Conservation (phyloP, 2,888 invertebrate genomes). For the Schizaphis graminum region DNA sequence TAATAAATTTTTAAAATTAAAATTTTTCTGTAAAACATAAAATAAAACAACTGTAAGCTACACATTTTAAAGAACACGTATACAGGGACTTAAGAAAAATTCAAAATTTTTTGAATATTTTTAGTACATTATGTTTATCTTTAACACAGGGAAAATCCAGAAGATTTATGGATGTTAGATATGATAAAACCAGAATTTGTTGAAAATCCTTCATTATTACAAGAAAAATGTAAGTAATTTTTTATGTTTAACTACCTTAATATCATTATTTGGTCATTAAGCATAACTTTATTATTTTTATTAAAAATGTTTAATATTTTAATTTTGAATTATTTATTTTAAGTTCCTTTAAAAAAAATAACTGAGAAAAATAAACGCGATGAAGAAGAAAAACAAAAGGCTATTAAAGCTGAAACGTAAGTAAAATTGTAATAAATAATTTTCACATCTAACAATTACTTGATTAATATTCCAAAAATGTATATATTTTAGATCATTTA, state of each 20-base stretch:
- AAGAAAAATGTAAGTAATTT: constrained; percentile 66
- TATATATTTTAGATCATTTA: constrained; percentile 64
- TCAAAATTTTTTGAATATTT: constrained; percentile 6
- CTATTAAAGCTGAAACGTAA: constrained; percentile 60
- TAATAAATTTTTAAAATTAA: not conserved
- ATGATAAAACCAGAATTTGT: constrained; percentile 67
- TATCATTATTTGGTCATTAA: not conserved
- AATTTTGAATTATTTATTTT: constrained; percentile 42
- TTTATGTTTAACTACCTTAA: not conserved
- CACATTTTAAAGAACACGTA: not conserved
- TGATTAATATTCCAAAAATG: not conserved
- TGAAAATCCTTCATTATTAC: constrained; percentile 63
- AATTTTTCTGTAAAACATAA: not conserved
- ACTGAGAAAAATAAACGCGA: constrained; percentile 58
- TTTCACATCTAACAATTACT: not conserved
- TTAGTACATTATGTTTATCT: constrained; percentile 15
- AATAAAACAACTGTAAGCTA: not conserved
- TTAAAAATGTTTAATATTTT: not conserved
- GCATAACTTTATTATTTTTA: not conserved
- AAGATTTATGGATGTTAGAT: constrained; percentile 69
- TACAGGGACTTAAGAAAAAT: not conserved
- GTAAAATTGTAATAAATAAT: constrained; percentile 24
- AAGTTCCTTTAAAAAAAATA: constrained; percentile 64
- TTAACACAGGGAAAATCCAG: constrained; percentile 72
- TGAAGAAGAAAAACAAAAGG: constrained; percentile 56